Conservation (phyloP, 2,888 invertebrate species). For the Flexamia atlantica region DNA sequence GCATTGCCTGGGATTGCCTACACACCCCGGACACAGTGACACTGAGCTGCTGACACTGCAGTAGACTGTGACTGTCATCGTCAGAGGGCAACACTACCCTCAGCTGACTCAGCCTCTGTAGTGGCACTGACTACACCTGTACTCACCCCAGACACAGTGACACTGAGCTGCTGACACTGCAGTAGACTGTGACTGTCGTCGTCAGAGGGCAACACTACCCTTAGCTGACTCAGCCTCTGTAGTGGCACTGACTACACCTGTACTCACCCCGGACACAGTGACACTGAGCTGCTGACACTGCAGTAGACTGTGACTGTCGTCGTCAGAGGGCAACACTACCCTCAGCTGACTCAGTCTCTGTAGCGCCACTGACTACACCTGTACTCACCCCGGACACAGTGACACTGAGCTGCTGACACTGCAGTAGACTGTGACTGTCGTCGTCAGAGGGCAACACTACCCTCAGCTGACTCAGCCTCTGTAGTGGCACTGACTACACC, state of each 20-base stretch:
- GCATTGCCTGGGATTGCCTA: too few relatives aligned
- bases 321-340: conserved; percentile 36
- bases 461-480: conserved; percentile 45
- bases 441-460: conserved; percentile 41
- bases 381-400: conserved; percentile 52
- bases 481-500: conserved; percentile 40
- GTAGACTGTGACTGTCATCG: background rate
- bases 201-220: conserved; percentile 29
- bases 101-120: conserved; percentile 52
- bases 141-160: conserved; percentile 52
- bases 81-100: conserved; percentile 33
- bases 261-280: conserved; percentile 49
- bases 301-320: conserved; percentile 11
- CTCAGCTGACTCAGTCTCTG: conserved; percentile 50
- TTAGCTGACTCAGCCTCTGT: conserved; percentile 48
- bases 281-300: conserved; percentile 58
- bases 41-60: conserved; percentile 59
- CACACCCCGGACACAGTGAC: conserved; percentile 55
- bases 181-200: conserved; percentile 16
- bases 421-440: conserved; percentile 12
- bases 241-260: conserved; percentile 49
- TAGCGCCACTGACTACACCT: conserved; percentile 41
- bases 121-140: conserved; percentile 42
- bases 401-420: conserved; percentile 58
- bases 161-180: conserved; percentile 58